These are phyloP conservation scores for Gymnoscopelus braueri DNA, from an alignment of 2,797 vertebrate genomes.

Conservation along the genomic window DNA sequence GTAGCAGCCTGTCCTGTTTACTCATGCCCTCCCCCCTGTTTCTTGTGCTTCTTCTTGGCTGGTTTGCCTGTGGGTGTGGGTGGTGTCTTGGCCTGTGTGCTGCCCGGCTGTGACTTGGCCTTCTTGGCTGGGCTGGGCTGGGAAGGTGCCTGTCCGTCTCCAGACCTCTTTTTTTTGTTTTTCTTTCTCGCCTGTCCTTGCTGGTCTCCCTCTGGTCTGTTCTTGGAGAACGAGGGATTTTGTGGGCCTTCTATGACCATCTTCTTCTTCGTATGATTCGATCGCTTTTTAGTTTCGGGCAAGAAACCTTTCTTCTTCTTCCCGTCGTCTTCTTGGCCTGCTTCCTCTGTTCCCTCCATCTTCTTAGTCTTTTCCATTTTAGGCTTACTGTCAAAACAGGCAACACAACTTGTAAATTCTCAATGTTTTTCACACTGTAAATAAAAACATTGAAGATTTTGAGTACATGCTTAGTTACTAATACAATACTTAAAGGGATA, in stretches of 20 bases:
- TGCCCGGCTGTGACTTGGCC: slow-evolving; percentile 50
- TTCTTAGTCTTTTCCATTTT: slow-evolving; percentile 82
- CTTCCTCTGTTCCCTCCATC: slow-evolving; percentile 2
- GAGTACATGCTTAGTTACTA: no score
- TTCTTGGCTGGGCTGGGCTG: slow-evolving; percentile 79
- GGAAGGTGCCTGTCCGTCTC: slow-evolving; percentile 9
- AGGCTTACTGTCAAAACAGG: slow-evolving; percentile 82
- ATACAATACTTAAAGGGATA: no score
- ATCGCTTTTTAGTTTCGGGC: slow-evolving; percentile 91
- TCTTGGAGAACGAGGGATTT: background rate
- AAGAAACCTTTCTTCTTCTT: slow-evolving; percentile 92
- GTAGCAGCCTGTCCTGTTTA: slow-evolving; percentile 35
- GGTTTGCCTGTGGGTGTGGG: slow-evolving; percentile 26
- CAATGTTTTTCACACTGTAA: background rate
- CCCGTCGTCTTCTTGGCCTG: slow-evolving; percentile 13
- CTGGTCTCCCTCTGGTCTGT: slow-evolving; percentile 27
- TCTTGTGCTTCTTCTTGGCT: slow-evolving; percentile 68
- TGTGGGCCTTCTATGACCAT: slow-evolving; percentile 40
- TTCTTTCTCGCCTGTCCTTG: slow-evolving; percentile 68
- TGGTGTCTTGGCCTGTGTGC: no score
- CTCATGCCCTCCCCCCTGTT: slow-evolving; percentile 33
- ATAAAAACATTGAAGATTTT: no score
- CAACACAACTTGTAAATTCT: slow-evolving; percentile 16
- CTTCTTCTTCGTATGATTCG: slow-evolving; percentile 77
- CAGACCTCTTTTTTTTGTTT: slow-evolving; percentile 68